phyloP scores from a whole-genome alignment of 1,140 invertebrate species.

The Paramacrobiotus metropolitanus region DNA sequence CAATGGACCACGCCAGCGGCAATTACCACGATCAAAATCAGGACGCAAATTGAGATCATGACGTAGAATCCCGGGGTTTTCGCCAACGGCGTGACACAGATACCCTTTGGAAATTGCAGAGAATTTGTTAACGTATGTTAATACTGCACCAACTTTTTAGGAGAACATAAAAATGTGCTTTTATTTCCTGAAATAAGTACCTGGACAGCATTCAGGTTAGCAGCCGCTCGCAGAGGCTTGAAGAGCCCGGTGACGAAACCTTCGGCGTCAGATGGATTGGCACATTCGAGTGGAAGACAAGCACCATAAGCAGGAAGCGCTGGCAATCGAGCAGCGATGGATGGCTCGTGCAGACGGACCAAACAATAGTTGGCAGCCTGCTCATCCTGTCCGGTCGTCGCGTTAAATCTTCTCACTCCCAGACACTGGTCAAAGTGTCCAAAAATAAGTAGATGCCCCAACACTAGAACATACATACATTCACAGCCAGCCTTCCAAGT shows the following conservation, averaged over 20 bases:
- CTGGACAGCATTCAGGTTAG: not conserved
- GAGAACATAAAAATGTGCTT: no score
- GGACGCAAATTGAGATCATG: not conserved
- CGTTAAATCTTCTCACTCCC: not conserved
- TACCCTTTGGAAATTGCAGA: not conserved
- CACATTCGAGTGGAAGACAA: not conserved
- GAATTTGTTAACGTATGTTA: no score
- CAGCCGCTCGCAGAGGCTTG: not conserved
- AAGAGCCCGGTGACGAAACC: constrained; percentile 1
- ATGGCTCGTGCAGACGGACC: not conserved
- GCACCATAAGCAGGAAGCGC: not conserved
- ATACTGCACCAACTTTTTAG: no score
- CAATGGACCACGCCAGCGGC: not conserved
- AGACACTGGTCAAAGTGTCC: not conserved
- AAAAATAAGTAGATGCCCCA: not conserved
- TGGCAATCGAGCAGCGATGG: not conserved
- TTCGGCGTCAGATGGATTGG: not conserved
- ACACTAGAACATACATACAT: no score
- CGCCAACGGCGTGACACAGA: not conserved
- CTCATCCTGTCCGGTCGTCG: not conserved
- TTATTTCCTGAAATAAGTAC: no score
- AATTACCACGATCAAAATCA: not conserved
- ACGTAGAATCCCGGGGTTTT: not conserved
- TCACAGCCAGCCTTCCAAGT: no score
- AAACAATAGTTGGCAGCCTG: not conserved